Evolutionary conservation across 1,140 invertebrate genomes (phyloP).

Genomic region (Drosophila ogumai): DNA sequence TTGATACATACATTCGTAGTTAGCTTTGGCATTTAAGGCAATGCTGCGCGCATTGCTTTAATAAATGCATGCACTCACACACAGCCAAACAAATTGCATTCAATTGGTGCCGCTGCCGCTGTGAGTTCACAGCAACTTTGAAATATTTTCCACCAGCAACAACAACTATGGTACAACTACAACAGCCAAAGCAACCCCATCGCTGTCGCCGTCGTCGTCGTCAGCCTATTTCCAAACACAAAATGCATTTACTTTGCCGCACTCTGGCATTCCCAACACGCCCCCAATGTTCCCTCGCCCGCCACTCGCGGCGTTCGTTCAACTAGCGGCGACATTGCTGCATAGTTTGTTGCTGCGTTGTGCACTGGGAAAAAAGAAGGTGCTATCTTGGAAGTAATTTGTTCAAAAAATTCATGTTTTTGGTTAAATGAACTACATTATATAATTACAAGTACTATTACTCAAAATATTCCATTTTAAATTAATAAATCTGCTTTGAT

Average conservation of each 20-base stretch:
- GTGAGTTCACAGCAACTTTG: slow-evolving; percentile 81
- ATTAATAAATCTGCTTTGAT: not conserved
- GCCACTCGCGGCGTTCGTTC: slow-evolving; percentile 50
- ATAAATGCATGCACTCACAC: slow-evolving; percentile 72
- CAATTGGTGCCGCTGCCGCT: slow-evolving; percentile 78
- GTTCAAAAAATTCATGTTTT: not conserved
- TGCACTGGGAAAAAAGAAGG: not conserved
- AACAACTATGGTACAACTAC: slow-evolving; percentile 21
- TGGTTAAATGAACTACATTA: not conserved
- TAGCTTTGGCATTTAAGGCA: slow-evolving; percentile 79
- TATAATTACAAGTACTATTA: not conserved
- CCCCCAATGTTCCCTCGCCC: slow-evolving; percentile 50
- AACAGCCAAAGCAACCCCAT: slow-evolving; percentile 7
- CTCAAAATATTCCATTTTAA: not conserved
- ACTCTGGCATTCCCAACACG: slow-evolving; percentile 54
- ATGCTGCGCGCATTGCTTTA: slow-evolving; percentile 80
- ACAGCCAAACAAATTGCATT: slow-evolving; percentile 73
- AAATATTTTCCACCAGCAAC: slow-evolving; percentile 79
- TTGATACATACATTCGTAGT: slow-evolving; percentile 50
- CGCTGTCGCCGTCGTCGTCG: slow-evolving; percentile 30
- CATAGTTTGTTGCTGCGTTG: slow-evolving; percentile 46
- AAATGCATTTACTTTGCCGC: slow-evolving; percentile 63
- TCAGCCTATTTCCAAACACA: slow-evolving; percentile 70
- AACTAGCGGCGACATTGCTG: slow-evolving; percentile 56
- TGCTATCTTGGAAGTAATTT: not conserved